Percentiles rank a stretch among this genome's conserved stretches.
Conservation (phyloP, 2,797 vertebrate genomes). For the Acridotheres tristis region DNA sequence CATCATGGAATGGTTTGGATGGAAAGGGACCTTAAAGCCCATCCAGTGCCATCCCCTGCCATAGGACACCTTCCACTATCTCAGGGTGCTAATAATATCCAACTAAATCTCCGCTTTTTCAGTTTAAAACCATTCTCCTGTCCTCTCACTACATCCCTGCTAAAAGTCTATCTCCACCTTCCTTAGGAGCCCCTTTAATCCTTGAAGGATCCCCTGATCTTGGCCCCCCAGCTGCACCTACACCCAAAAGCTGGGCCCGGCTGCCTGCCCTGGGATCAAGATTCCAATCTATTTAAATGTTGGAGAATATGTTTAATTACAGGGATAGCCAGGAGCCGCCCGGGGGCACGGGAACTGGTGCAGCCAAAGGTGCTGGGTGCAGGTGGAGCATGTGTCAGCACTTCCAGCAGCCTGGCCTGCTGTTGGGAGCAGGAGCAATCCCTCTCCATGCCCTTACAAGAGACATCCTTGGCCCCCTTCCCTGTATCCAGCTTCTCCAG, state of each 20-base stretch:
- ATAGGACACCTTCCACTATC: fast-evolving
- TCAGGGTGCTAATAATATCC: neutral
- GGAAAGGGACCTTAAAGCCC: neutral
- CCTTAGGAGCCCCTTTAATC: fast-evolving
- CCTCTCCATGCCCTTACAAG: neutral
- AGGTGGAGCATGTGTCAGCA: neutral
- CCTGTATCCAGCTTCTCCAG: neutral
- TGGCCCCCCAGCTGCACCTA: neutral
- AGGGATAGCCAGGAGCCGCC: neutral
- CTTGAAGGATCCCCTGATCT: neutral
- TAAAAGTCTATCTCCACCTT: neutral
- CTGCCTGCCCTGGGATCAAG: neutral
- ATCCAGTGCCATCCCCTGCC: neutral
- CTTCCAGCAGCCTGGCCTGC: neutral
- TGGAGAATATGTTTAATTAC: constrained; percentile 31
- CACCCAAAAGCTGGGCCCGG: neutral
- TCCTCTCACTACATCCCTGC: neutral
- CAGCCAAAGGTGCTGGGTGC: neutral
- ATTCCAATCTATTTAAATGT: constrained; percentile 11
- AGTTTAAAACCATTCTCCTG: neutral
- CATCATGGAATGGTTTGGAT: neutral
- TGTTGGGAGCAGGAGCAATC: neutral
- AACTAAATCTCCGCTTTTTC: neutral
- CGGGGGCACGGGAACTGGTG: neutral
- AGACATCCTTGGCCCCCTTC: neutral